Conservation (phyloP, 2,797 vertebrate genomes). For the Phrynocephalus guinanensis region DNA sequence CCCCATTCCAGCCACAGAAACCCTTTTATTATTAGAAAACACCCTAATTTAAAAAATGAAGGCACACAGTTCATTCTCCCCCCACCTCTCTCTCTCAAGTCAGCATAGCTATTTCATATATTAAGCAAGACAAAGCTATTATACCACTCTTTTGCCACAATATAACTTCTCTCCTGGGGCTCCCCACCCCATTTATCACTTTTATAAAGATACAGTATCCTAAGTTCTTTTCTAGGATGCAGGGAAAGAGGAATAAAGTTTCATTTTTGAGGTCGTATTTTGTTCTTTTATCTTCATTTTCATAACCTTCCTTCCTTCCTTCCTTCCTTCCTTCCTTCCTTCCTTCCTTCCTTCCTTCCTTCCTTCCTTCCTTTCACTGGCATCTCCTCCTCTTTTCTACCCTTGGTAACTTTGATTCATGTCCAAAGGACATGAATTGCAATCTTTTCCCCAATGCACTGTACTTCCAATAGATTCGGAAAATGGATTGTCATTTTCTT, state of each 20-base stretch:
- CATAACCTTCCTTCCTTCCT: neutral
- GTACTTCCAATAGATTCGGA: too few relatives aligned
- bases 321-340: neutral
- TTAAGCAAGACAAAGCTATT: neutral
- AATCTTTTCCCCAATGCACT: too few relatives aligned
- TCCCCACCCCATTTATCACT: neutral
- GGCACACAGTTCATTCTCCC: conserved; percentile 27
- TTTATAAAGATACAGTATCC: neutral
- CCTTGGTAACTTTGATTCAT: neutral
- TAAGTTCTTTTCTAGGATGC: neutral
- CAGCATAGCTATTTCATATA: conserved; percentile 1
- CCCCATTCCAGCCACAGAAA: conserved; percentile 66
- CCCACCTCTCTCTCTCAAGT: neutral
- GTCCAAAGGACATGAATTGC: too few relatives aligned
- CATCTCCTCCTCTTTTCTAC: neutral
- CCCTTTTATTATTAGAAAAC: conserved; percentile 63
- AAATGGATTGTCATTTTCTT: too few relatives aligned
- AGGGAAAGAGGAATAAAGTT: neutral
- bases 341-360: neutral
- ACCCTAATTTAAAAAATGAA: conserved; percentile 53
- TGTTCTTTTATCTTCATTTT: neutral
- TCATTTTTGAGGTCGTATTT: neutral
- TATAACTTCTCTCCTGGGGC: neutral
- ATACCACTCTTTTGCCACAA: conserved; percentile 10
- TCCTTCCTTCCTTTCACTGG: fast-evolving